These are phyloP conservation scores for Acanthurus tractus DNA, from an alignment of 2,797 vertebrate species.

Conservation along the genomic window DNA sequence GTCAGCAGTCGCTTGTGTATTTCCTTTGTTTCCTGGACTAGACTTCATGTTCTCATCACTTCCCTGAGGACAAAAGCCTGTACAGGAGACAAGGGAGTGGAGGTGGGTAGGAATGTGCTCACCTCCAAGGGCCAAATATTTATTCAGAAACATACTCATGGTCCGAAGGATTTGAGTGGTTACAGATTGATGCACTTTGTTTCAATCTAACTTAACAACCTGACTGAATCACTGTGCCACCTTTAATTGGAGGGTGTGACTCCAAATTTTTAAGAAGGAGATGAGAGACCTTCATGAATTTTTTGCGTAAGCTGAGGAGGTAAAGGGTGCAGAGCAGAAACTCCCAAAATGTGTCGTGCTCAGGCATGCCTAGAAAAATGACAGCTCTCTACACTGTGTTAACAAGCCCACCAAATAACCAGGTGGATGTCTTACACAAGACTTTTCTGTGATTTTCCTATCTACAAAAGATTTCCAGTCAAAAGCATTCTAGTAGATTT, in stretches of 20 bases:
- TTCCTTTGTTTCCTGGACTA: conserved; percentile 20
- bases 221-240: conserved; percentile 9
- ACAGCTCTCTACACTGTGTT: conserved; percentile 61
- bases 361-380: conserved; percentile 71
- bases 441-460: conserved; percentile 60
- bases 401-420: conserved; percentile 76
- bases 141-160: conserved; percentile 31
- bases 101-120: conserved; percentile 6
- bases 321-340: conserved; percentile 51
- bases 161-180: conserved; percentile 20
- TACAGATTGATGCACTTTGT: conserved; percentile 24
- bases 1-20: not conserved
- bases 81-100: conserved; percentile 31
- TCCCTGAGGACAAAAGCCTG: conserved; percentile 36
- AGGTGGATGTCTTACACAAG: conserved; percentile 67
- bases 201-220: conserved; percentile 23
- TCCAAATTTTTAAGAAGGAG: conserved; percentile 17
- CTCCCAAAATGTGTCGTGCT: conserved; percentile 63
- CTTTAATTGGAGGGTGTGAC: conserved; percentile 25
- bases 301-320: conserved; percentile 39
- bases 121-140: conserved; percentile 35
- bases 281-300: conserved; percentile 24
- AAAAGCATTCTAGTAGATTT: conserved; percentile 18
- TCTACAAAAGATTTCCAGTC: conserved; percentile 38
- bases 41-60: conserved; percentile 29